Percentiles rank a stretch among this genome's conserved stretches.
phyloP scores from a whole-genome alignment of 1,140 invertebrate genomes.

The Sesamia nonagrioides region DNA sequence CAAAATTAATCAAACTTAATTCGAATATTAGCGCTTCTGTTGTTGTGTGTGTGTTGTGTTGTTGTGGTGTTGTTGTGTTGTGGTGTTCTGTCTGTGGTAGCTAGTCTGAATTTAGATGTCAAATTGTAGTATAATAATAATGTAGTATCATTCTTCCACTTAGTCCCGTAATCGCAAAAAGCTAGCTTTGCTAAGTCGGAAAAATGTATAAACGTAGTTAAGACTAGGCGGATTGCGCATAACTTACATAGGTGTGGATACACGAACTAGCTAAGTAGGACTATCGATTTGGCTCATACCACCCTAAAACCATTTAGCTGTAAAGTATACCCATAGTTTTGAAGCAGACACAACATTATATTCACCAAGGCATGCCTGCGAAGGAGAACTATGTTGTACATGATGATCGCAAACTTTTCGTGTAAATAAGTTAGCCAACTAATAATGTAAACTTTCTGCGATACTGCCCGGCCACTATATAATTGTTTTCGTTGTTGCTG shows the following conservation, averaged over 20 bases:
- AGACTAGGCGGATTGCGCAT: conserved; percentile 11
- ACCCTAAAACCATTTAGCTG: conserved; percentile 35
- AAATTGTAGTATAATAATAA: neutral
- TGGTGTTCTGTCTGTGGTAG: too few relatives aligned
- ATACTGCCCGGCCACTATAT: conserved; percentile 38
- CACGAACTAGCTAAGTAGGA: conserved; percentile 13
- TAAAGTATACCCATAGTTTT: conserved; percentile 46
- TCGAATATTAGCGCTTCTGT: too few relatives aligned
- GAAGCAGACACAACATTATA: conserved; percentile 10
- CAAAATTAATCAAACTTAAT: neutral
- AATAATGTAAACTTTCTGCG: conserved; percentile 37
- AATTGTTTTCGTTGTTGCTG: conserved; percentile 54
- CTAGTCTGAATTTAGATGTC: too few relatives aligned
- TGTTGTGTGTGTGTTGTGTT: too few relatives aligned
- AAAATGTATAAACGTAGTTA: conserved; percentile 10
- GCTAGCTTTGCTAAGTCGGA: neutral
- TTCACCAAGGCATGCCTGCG: neutral
- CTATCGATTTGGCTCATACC: conserved; percentile 14
- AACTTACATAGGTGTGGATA: conserved; percentile 20
- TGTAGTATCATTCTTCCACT: neutral
- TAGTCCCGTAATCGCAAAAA: conserved; percentile 7
- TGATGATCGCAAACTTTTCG: conserved; percentile 25
- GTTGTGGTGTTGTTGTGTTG: too few relatives aligned
- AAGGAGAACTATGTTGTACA: conserved; percentile 18
- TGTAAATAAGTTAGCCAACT: conserved; percentile 34